Conservation (phyloP, 2,888 invertebrate genomes). For the Acronicta psi region DNA sequence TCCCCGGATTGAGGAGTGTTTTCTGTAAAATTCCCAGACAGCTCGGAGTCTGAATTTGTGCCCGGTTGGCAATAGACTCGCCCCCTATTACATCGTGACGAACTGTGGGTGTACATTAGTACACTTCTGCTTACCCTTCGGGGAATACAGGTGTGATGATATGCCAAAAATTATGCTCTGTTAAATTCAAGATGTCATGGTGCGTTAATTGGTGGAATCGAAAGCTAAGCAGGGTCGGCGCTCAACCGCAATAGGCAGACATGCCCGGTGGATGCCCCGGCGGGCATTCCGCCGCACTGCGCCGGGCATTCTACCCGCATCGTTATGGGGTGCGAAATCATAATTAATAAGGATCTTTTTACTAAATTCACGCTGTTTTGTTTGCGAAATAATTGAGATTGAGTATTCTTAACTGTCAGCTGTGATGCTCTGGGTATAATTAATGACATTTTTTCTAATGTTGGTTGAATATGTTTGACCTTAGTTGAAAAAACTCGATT, state of each 20-base stretch:
- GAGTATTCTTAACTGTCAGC: neutral
- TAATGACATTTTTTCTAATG: no score
- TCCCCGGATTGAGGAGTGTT: no score
- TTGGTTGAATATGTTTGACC: no score
- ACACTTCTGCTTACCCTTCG: no score
- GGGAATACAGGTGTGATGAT: no score
- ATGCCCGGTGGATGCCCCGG: conserved; percentile 13
- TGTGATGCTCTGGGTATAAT: neutral
- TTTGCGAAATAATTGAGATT: conserved; percentile 6
- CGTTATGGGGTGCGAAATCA: conserved; percentile 38
- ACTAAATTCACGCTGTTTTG: conserved; percentile 4
- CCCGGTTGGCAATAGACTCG: no score
- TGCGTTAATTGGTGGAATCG: conserved; percentile 20
- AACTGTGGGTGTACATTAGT: neutral
- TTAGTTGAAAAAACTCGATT: no score
- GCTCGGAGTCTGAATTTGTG: no score
- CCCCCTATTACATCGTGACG: no score
- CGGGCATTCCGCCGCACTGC: conserved; percentile 24
- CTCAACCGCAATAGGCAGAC: conserved; percentile 43
- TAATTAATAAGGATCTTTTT: conserved; percentile 41
- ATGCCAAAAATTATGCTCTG: no score
- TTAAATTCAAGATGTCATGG: conserved; percentile 6
- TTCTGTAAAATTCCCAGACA: no score
- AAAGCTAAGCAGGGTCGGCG: conserved; percentile 21
- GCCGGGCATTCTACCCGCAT: conserved; percentile 13